These are phyloP conservation scores for Castor canadensis DNA, from an alignment of 2,113 vertebrate genomes.

Conservation along the genomic window DNA sequence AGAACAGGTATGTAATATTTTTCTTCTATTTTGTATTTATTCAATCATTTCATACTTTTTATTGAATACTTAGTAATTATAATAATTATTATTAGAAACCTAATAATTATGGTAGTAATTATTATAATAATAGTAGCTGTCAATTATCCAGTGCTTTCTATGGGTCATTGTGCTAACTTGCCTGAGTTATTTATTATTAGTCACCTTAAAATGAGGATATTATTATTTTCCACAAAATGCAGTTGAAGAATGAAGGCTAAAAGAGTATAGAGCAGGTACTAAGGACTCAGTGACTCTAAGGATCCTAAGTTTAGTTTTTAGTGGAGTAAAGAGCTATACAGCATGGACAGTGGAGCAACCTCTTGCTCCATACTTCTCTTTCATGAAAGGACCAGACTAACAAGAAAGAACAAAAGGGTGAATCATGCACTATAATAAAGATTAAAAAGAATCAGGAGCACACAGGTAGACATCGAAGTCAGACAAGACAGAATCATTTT, in stretches of 20 bases:
- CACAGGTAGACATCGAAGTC: accelerated
- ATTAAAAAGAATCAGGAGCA: not conserved
- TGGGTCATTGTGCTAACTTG: not conserved
- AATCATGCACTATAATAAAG: not conserved
- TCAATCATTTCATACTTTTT: not conserved
- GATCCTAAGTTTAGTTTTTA: not conserved
- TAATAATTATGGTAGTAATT: conserved; percentile 21
- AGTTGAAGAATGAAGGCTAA: not conserved
- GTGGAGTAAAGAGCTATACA: not conserved
- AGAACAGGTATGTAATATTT: conserved; percentile 3
- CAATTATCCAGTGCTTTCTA: conserved; percentile 19
- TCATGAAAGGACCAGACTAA: not conserved
- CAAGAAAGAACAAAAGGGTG: not conserved
- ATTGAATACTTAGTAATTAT: not conserved
- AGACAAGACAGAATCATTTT: not conserved
- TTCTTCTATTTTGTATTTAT: not conserved
- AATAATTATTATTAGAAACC: not conserved
- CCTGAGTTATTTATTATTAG: conserved; percentile 36
- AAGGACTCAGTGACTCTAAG: not conserved
- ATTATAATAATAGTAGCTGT: not conserved
- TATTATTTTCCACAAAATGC: conserved; percentile 8
- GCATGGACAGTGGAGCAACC: not conserved
- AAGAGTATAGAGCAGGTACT: not conserved
- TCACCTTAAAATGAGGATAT: conserved; percentile 26
- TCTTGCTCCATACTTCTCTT: not conserved